Percentiles rank a stretch among this genome's conserved stretches.
phyloP scores from a whole-genome alignment of 2,888 invertebrate genomes.

The Thymelicus sylvestris region DNA sequence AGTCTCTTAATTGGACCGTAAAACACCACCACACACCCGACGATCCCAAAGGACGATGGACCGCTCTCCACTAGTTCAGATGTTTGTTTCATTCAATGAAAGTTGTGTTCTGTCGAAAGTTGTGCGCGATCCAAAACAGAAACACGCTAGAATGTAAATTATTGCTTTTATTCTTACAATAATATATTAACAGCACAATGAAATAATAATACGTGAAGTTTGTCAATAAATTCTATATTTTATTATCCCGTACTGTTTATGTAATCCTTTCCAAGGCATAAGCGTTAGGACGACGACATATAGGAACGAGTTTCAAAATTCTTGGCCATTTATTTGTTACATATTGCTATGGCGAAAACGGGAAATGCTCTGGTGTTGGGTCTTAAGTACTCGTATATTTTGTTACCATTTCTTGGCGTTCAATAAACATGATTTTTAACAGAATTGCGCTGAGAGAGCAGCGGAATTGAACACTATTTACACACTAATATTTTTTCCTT shows the following conservation, averaged over 20 bases:
- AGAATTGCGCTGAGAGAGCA: neutral
- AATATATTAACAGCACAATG: neutral
- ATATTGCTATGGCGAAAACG: constrained; percentile 6
- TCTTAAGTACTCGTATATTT: neutral
- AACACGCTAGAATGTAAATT: neutral
- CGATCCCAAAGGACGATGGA: constrained; percentile 1
- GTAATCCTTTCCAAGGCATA: constrained; percentile 15
- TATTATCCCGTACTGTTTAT: constrained; percentile 16
- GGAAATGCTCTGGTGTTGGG: constrained; percentile 9
- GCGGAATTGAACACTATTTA: neutral
- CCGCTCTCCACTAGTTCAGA: constrained; percentile 5
- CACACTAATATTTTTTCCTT: neutral
- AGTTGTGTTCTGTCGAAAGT: neutral
- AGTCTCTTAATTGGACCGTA: constrained; percentile 16
- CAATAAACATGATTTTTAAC: constrained; percentile 7
- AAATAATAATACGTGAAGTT: constrained; percentile 25
- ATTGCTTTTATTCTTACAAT: neutral
- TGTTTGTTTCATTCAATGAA: neutral
- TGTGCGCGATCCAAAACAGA: neutral
- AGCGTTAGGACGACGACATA: constrained; percentile 10
- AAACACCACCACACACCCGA: constrained; percentile 6
- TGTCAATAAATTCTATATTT: constrained; percentile 23
- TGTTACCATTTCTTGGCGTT: neutral
- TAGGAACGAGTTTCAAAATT: constrained; percentile 7
- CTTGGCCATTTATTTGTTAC: constrained; percentile 4